Evolutionary conservation across 2,888 invertebrate genomes (phyloP), one percentile per base, ranked within the genome.

Genomic region (Platyscelio sp.): DNA sequence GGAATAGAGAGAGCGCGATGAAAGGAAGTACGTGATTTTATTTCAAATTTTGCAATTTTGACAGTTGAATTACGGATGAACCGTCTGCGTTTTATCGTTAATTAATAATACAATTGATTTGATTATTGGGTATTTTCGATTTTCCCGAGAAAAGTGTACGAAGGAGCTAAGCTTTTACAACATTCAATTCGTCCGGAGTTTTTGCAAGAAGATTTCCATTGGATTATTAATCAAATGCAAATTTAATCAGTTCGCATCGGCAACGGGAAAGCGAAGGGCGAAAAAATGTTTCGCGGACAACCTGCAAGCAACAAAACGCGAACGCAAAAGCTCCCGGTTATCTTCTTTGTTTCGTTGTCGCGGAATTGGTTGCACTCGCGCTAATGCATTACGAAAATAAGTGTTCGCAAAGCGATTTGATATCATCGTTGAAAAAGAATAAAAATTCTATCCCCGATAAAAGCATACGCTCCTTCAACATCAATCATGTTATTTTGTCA

Each of bases 401-500:
- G 72, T 79, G 22, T 72, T 65, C 26, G 27, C 49, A 54, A 49
- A 27, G 18, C 29, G 43, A 68, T 24, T 80, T 80, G 74, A 80
- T 80, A 68, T 54, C 68, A 54, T 68, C 43, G 49, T 26, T 51
- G 20, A 46, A 80, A 67, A 68, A 67, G 33, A 80, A 80, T 80
- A 65, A 67, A 74, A 74, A 68, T 80, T 67, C 27, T 79, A 79
- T 72, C 49, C 61, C 38, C 80, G 74, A 74, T 80, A 51, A 80
- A 80, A 80, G 74, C 80, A 33, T 68, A 68, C 27, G 60, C 74
- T 80, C 68, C 74, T 74, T 80, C 74, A 80, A 29, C 74, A 67
- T 80, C 80, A 74, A 80, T 80, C 74, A 80, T 80, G 74, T 80
- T 67, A 68, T 51, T 80, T 68, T 80, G 80, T 80, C 74, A 68